Percentiles rank a stretch among this genome's conserved stretches.
Evolutionary conservation across 2,113 vertebrate genomes (phyloP).

Genomic region (Synchiropus splendidus): DNA sequence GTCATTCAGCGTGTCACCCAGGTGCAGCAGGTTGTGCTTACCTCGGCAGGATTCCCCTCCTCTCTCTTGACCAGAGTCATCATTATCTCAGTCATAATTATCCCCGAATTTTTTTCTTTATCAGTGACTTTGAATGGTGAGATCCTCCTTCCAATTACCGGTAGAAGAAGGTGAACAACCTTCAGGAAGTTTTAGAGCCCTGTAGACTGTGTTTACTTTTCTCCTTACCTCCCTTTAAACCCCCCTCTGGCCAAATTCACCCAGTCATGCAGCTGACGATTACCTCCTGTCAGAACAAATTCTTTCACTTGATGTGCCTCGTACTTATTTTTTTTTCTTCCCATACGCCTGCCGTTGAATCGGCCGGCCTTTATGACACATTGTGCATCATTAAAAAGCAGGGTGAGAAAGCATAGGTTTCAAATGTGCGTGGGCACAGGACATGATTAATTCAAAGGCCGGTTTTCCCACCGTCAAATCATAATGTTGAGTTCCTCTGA

Average conservation of each 20-base stretch:
- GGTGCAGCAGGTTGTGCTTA: constrained; percentile 17
- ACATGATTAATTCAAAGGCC: constrained; percentile 33
- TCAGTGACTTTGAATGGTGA: constrained; percentile 3
- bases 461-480: constrained; percentile 27
- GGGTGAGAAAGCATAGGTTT: constrained; percentile 6
- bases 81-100: constrained; percentile 9
- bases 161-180: too few species aligned
- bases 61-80: constrained; percentile 3
- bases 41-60: constrained; percentile 8
- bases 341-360: neutral
- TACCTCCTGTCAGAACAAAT: constrained; percentile 32
- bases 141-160: neutral
- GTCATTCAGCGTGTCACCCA: constrained; percentile 10
- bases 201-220: constrained; percentile 1
- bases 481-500: constrained; percentile 13
- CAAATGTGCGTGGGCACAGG: constrained; percentile 15
- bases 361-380: constrained; percentile 14
- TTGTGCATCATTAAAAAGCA: constrained; percentile 11
- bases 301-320: constrained; percentile 15
- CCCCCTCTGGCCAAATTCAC: neutral
- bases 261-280: constrained; percentile 14
- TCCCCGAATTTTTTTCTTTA: constrained; percentile 5
- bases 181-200: too few species aligned
- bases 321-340: neutral
- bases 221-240: constrained; percentile 5